A percentile compares a stretch with the other conserved stretches of the same genome.
phyloP scores from a whole-genome alignment of 2,113 vertebrate species.

The Ptilonorhynchus violaceus region DNA sequence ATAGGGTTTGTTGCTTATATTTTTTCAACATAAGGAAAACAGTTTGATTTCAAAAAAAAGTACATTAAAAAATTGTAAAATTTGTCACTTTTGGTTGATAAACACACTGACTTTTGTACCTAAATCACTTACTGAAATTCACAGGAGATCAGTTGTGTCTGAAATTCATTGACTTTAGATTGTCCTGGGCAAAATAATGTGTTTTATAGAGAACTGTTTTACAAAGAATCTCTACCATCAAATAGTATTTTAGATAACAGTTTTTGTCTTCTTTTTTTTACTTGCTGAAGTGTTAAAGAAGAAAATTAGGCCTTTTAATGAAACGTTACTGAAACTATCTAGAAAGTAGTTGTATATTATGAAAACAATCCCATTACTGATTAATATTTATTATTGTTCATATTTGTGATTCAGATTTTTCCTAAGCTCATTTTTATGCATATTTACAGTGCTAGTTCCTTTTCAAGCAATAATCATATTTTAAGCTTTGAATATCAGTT shows the following conservation, averaged over 20 bases:
- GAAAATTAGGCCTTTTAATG: neutral
- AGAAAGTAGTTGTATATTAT: neutral
- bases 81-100: neutral
- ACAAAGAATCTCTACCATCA: neutral
- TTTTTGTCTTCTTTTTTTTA: neutral
- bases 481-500: slow-evolving; percentile 66
- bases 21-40: neutral
- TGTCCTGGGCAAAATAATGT: neutral
- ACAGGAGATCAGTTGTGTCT: neutral
- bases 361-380: slow-evolving; percentile 17
- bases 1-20: neutral
- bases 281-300: neutral
- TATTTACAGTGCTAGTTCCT: slow-evolving; percentile 47
- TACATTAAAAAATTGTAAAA: neutral
- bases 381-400: slow-evolving; percentile 39
- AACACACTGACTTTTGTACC: neutral
- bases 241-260: neutral
- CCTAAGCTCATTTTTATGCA: slow-evolving; percentile 4
- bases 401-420: slow-evolving; percentile 49
- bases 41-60: neutral
- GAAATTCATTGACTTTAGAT: neutral
- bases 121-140: neutral
- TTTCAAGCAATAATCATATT: slow-evolving; percentile 61
- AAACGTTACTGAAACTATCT: neutral
- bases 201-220: neutral